Base-by-base conservation (phyloP, 2,113 vertebrate genomes). In the Rhizomys pruinosus region DNA sequence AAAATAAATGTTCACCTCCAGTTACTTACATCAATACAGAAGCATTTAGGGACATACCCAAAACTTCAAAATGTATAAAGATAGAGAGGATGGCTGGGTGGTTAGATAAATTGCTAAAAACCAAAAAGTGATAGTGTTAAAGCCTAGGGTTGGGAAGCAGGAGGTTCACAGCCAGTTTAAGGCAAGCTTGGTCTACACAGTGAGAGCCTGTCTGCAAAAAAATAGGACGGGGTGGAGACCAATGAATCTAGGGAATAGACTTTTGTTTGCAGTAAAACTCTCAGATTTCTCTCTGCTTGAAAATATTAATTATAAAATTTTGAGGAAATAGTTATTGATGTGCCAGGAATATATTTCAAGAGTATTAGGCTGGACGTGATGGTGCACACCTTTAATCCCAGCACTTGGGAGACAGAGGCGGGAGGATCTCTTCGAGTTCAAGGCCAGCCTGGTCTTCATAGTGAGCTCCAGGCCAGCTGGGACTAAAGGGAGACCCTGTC, bases 241-340 rank as follows among this genome's bases (percentile, higher is more conserved):
- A 17, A 12, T 71, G 44, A 39, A 47, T 57, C 66, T 55, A 37
- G 34, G 16, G 23, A 69, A 69, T 64, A 63, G 37, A 71, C n/a
- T 78, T 16, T 44, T 94, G 5, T 69, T 95, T 64, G 55, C 23
- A 77, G 34, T 74, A 87, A 77, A 87, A 39, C 61, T 85, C 32
- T 71, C 32, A 69, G 17, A 76, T 92, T 87, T 85, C 27, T 89
- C 34, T 87, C 0, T 37, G 34, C 87, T 89, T 88, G 68, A 88
- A 79, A 91, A 11, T 66, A 52, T 80, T 78, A 39, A 79, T 39
- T 76, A 27, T 55, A 76, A 90, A 76, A 32, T 66, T 16, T 82
- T 94, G 55, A 71, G 55, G 12, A 89, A 73, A 84, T 71, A 39
- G 34, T 90, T 87, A 42, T 20, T 73, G 42, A 52, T 93, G 55